These are phyloP conservation scores for Caiman crocodilus DNA, from an alignment of 2,797 vertebrate species.

Conservation along the genomic window DNA sequence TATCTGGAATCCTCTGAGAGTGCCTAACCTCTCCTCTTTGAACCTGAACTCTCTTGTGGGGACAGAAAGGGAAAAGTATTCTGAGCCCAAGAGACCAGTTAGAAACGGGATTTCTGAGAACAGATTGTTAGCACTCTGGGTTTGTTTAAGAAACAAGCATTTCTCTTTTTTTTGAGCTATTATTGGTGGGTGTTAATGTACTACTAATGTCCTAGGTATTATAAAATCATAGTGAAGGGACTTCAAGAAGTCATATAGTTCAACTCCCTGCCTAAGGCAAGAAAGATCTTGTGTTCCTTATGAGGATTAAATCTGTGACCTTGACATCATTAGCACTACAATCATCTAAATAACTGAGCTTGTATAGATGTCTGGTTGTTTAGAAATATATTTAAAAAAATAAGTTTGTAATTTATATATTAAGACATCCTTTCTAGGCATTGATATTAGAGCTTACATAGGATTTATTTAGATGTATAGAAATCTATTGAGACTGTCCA, in stretches of 20 bases:
- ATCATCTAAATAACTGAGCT: too few species aligned
- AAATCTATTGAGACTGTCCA: constrained; percentile 17
- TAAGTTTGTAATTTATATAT: constrained; percentile 28
- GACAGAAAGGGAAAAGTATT: neutral
- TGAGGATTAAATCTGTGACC: too few species aligned
- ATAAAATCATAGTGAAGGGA: too few species aligned
- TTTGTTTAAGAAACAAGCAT: too few species aligned
- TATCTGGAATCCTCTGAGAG: neutral
- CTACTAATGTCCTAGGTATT: neutral
- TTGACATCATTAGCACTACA: too few species aligned
- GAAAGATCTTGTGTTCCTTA: too few species aligned
- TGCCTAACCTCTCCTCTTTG: neutral
- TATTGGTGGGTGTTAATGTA: constrained; percentile 38
- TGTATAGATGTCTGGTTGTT: too few species aligned
- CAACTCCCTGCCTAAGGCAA: too few species aligned
- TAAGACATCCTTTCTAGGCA: constrained; percentile 39
- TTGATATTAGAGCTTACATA: neutral
- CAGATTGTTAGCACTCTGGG: too few species aligned
- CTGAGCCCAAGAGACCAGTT: neutral
- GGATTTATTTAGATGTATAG: constrained; percentile 34
- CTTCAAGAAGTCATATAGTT: too few species aligned
- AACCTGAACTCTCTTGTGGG: neutral
- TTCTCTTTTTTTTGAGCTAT: constrained; percentile 23
- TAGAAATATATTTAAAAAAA: too few species aligned
- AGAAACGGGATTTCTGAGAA: neutral